phyloP scores from a whole-genome alignment of 2,888 invertebrate species.

The Parnassius mnemosyne region DNA sequence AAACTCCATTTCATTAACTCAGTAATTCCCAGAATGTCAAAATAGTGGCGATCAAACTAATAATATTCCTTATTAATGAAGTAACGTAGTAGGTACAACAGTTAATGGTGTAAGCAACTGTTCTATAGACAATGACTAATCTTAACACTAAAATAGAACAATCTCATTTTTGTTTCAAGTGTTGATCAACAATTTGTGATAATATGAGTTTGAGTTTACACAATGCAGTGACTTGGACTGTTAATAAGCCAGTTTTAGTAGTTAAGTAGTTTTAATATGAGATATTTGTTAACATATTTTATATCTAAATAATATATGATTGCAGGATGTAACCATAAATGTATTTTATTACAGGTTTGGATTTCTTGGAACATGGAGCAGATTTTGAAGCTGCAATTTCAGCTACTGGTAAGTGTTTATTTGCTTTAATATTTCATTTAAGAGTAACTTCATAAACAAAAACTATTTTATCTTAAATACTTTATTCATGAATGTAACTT shows the following conservation, averaged over 20 bases:
- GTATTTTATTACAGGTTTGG: conserved; percentile 80
- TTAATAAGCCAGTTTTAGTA: not conserved
- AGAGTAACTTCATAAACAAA: too few species aligned
- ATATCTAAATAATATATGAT: conserved; percentile 14
- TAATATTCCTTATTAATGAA: conserved; percentile 6
- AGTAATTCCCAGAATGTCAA: not conserved
- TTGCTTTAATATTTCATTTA: too few species aligned
- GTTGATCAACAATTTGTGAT: too few species aligned
- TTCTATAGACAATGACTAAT: not conserved
- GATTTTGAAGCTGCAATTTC: conserved; percentile 87
- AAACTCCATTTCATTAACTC: too few species aligned
- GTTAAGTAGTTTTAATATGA: not conserved
- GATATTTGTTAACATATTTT: too few species aligned
- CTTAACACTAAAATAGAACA: too few species aligned
- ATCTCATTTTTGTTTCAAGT: too few species aligned
- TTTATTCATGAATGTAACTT: too few species aligned
- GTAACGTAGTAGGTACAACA: conserved; percentile 13
- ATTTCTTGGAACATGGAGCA: conserved; percentile 87
- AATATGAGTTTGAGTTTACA: too few species aligned
- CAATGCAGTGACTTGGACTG: not conserved
- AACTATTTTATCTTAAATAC: too few species aligned
- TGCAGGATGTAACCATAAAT: conserved; percentile 20
- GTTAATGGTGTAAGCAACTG: not conserved
- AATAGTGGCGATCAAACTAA: not conserved
- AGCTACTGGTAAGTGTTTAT: conserved; percentile 80